Evolutionary conservation across 2,113 vertebrate species (phyloP), one percentile per base, ranked within the genome.

Genomic region (Herpetotheres cachinnans): DNA sequence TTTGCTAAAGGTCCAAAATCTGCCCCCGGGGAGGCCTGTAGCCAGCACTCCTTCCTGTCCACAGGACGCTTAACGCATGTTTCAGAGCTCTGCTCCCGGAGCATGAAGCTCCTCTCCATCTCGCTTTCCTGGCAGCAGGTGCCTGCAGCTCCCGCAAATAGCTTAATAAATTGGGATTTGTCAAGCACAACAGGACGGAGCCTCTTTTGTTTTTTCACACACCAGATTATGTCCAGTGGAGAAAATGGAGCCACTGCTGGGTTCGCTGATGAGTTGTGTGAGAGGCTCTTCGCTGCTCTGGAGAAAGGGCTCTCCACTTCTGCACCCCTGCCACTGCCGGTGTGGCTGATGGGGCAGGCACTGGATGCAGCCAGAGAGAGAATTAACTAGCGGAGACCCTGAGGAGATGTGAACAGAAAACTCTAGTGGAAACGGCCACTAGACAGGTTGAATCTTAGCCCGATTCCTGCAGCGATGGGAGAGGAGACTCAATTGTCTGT

Each of bases 11-110:
- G 42, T 42, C 42, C 14, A 42, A 42, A 14, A 42, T n/a, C 50
- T 18, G 55, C 34, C 15, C 15, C 19, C 1, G 30, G 46, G 65
- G 40, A 32, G 46, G 58, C n/a, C 18, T 4, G 4, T 19, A 56
- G 61, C 61, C 66, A 20, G 50, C 46, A 3, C 42, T n/a, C 46
- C 19, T 13, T 42, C n/a, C 70, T 34, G 25, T 21, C 61, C 34
- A 2, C 22, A 11, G 56, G 17, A 42, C 42, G 20, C 58, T 10
- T 15, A 20, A 6, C 0, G 4, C 4, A 1, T 10, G 16, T 38
- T n/a, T 21, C 55, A 6, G 71, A n/a, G 38, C 52, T 47, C 27
- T 11, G 54, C 27, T 61, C 52, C 69, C 2, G 3, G 49, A 49
- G 49, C 49, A 8, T 1, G 4, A 25, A 76, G 65, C 29, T 58